Conservation (phyloP, 2,797 vertebrate species). For the Myotis daubentonii region DNA sequence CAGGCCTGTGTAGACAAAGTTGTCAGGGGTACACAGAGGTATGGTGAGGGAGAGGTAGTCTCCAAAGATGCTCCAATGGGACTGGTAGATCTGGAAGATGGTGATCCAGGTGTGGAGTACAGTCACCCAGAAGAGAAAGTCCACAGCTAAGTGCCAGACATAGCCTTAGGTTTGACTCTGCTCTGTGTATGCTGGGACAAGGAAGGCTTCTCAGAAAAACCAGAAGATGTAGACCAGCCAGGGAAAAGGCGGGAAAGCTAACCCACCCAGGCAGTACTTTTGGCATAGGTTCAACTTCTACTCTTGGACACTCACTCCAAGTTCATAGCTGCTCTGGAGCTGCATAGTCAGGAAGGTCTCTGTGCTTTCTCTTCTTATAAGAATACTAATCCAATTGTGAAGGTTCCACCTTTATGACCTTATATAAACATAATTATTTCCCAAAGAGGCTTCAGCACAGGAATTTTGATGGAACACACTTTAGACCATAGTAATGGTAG, state of each 20-base stretch:
- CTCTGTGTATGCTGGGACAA: constrained; percentile 91
- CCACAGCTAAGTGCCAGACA: constrained; percentile 92
- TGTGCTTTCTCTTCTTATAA: neutral
- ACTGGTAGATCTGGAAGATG: constrained; percentile 92
- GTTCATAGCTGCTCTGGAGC: neutral
- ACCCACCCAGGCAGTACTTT: constrained; percentile 85
- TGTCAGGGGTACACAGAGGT: constrained; percentile 91
- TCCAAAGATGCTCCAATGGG: constrained; percentile 92
- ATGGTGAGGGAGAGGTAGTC: constrained; percentile 95
- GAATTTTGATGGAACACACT: neutral
- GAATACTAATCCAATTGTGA: neutral
- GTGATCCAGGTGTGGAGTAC: constrained; percentile 93
- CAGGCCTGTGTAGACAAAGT: neutral
- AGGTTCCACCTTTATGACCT: neutral
- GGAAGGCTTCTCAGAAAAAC: constrained; percentile 95
- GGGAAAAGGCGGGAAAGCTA: constrained; percentile 93
- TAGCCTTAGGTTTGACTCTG: constrained; percentile 93
- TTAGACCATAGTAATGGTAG: neutral
- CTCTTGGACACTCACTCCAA: neutral
- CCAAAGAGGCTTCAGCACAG: neutral
- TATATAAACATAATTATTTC: neutral
- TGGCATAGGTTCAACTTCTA: neutral
- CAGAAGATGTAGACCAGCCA: constrained; percentile 95
- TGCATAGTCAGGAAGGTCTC: neutral
- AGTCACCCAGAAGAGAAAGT: constrained; percentile 91